Base-by-base conservation (phyloP, 2,888 invertebrate genomes). In the Coecobrya sp. region DNA sequence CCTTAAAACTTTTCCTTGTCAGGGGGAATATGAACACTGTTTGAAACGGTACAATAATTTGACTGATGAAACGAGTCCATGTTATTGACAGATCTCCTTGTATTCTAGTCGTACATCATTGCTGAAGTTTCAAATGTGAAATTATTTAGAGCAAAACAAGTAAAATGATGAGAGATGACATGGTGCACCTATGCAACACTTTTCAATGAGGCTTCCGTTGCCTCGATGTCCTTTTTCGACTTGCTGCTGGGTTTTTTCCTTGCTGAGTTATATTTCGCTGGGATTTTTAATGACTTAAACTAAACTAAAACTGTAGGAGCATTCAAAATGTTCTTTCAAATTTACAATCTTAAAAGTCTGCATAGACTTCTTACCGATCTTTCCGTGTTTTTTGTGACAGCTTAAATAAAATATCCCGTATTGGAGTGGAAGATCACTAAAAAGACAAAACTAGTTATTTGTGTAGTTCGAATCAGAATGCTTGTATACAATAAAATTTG, bases 41-140 rank as follows among this genome's bases (percentile, higher is more conserved):
- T 55, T 62, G 79, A 42, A 55, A n/a, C 76, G 36, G 49, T 16
- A 30, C 42, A 85, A 82, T 73, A 85, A 85, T 73, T 85, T 90
- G 89, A 90, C 42, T 76, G 89, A 90, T 90, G 89, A 89, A 82
- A 42, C 42, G 59, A 68, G 16, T 4, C 65, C 13, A 27, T 11
- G 45, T 45, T 16, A 87, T 76, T 87, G 87, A 81, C 81, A 81
- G 81, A 70, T 89, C 42, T 68, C 36, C 88, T 81, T 79, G 87
- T 45, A 19, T 11, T 86, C 52, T 42, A 70, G 13, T 45, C 73
- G n/a, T 45, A 45, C 73, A 73, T 70, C 73, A 73, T 1, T 73
- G 10, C 30, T 45, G 4, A 45, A 27, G 8, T 19, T 22, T 73
- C 22, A 73, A 73, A 27, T 19, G 22, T 7, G 73, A 81, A 52